Evolutionary conservation across 1,140 invertebrate genomes (phyloP).

Genomic region (Hormaphis cornu): DNA sequence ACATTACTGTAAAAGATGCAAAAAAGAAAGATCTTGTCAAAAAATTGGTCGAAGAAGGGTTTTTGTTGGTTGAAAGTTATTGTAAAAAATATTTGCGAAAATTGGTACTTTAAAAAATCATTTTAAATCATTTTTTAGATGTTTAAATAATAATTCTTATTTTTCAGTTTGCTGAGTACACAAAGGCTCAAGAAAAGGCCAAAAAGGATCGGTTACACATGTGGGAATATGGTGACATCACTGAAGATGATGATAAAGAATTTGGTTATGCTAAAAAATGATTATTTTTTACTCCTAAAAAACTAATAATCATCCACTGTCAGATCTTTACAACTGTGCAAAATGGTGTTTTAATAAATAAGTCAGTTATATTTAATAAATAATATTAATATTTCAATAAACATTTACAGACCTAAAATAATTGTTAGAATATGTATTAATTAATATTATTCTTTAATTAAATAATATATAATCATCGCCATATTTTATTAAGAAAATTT

Average conservation of each 20-base stretch:
- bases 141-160: constrained; percentile 18
- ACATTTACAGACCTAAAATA: neutral
- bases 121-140: neutral
- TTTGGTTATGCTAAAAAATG: constrained; percentile 51
- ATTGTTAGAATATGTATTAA: constrained; percentile 1
- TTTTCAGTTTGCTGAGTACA: constrained; percentile 65
- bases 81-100: constrained; percentile 72
- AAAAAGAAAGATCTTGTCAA: constrained; percentile 74
- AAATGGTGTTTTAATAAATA: constrained; percentile 31
- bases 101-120: constrained; percentile 56
- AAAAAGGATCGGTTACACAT: constrained; percentile 74
- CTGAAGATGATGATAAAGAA: constrained; percentile 87
- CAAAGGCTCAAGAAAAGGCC: constrained; percentile 72
- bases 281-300: neutral
- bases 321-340: constrained; percentile 25
- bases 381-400: constrained; percentile 5
- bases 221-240: constrained; percentile 94
- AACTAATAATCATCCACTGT: constrained; percentile 25
- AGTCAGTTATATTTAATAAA: too few relatives aligned
- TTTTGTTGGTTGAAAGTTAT: constrained; percentile 67
- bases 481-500: constrained; percentile 19
- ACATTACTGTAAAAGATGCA: constrained; percentile 61
- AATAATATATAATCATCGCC: too few relatives aligned
- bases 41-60: constrained; percentile 73
- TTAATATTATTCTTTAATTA: too few relatives aligned